Evolutionary conservation across 2,797 vertebrate genomes (phyloP), one percentile per base, ranked within the genome.

Genomic region (Coregonus sp.): DNA sequence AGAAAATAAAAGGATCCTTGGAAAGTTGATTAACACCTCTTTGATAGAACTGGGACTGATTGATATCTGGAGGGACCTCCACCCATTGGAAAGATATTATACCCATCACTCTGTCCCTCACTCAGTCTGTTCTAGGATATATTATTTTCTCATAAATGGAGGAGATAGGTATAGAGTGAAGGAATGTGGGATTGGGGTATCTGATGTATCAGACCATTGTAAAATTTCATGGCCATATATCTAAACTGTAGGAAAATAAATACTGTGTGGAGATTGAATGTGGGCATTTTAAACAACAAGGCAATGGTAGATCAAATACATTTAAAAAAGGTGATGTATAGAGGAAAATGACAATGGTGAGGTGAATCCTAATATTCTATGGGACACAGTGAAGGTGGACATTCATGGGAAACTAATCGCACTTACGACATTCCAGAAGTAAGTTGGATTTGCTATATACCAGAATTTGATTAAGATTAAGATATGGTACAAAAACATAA

Each of bases 401-500:
- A 61, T 20, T n/a, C 4, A 18, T 18, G n/a, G 56, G 7, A 61
- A 25, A n/a, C 1, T 61, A 15, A 20, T 61, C 5, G 0, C 56
- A 20, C n/a, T n/a, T 18, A 70, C 75, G 12, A 73, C 74, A 31
- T 9, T 4, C 1, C 1, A 52, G 3, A 76, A 78, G 70, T 76
- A 67, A 31, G n/a, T 11, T 2, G 5, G 20, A 25, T 20, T 75
- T 29, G 70, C 37, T 1, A 20, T 66, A 71, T 4, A 51, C 5
- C 51, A 82, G 14, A 7, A 61, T 4, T 40, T 15, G 2, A 25
- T 33, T 33, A 33, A 33, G 33, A 33, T 68, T 14, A 1, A 63
- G 33, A 31, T 72, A 56, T 31, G 78, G 4, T 37, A 71, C 51
- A 25, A 25, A 11, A 59, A 29, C 81, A 65, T 75, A 75, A 69